These are phyloP conservation scores for Zeus faber DNA, from an alignment of 2,113 vertebrate genomes.

Conservation along the genomic window DNA sequence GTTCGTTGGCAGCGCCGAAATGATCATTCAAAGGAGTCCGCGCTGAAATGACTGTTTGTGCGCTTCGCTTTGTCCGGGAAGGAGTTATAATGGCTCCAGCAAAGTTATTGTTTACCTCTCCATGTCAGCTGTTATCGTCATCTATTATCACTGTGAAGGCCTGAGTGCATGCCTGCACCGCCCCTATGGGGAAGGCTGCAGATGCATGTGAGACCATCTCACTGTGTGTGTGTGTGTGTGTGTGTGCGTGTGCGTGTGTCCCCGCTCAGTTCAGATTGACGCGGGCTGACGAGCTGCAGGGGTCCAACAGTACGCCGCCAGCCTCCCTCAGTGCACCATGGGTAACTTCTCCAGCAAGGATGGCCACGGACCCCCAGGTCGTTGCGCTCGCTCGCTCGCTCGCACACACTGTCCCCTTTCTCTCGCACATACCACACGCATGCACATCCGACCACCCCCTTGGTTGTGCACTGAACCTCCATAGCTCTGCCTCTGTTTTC, in stretches of 20 bases:
- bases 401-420: too few relatives aligned
- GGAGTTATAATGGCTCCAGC: neutral
- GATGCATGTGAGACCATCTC: neutral
- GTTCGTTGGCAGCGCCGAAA: slow-evolving; percentile 11
- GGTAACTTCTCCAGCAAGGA: slow-evolving; percentile 76
- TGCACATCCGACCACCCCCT: too few relatives aligned
- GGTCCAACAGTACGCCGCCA: slow-evolving; percentile 28
- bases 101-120: too few relatives aligned
- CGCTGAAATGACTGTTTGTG: neutral
- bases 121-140: too few relatives aligned
- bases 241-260: neutral
- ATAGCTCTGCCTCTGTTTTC: slow-evolving; percentile 18
- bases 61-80: neutral
- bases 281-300: slow-evolving; percentile 35
- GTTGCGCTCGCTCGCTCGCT: too few relatives aligned
- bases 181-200: slow-evolving; percentile 7
- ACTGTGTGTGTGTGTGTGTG: slow-evolving; percentile 1
- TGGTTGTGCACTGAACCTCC: slow-evolving; percentile 14
- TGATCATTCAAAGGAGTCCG: neutral
- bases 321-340: slow-evolving; percentile 57
- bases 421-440: too few relatives aligned
- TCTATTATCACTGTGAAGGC: too few relatives aligned
- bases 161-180: neutral
- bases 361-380: slow-evolving; percentile 68
- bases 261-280: slow-evolving; percentile 25